Percentiles rank a stretch among this genome's conserved stretches.
These are phyloP conservation scores for Odontamblyopus rebecca DNA, from an alignment of 2,797 vertebrate genomes.

Conservation along the genomic window DNA sequence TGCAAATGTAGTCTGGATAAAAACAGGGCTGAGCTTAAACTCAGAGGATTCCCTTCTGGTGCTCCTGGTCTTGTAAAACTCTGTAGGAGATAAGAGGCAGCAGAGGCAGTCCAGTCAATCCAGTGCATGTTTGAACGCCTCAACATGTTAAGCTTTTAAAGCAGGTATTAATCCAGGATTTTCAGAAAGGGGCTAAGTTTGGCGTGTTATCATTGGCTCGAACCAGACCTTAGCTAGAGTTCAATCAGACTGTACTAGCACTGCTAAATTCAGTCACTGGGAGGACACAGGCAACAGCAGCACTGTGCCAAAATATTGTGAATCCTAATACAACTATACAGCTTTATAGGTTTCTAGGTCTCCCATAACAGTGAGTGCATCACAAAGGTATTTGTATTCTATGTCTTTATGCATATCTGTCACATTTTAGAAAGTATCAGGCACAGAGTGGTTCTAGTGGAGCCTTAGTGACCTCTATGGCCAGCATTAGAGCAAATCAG, in stretches of 20 bases:
- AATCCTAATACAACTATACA: not conserved
- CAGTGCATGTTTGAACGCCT: conserved; percentile 73
- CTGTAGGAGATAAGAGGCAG: conserved; percentile 61
- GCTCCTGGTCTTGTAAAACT: conserved; percentile 56
- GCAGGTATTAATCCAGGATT: conserved; percentile 80
- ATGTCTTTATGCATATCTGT: not conserved
- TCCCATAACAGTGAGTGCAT: not conserved
- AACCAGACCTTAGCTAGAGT: conserved; percentile 58
- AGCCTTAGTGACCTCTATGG: conserved; percentile 60
- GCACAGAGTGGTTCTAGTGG: conserved; percentile 28
- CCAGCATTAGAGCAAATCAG: conserved; percentile 33
- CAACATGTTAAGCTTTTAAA: conserved; percentile 77
- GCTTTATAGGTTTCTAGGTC: conserved; percentile 10
- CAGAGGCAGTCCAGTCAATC: conserved; percentile 63
- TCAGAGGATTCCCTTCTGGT: conserved; percentile 20
- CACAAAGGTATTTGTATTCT: not conserved
- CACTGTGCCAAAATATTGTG: not conserved
- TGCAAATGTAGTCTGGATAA: conserved; percentile 13
- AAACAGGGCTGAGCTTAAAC: conserved; percentile 24
- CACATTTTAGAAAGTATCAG: conserved; percentile 16
- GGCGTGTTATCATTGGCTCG: conserved; percentile 67
- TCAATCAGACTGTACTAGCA: conserved; percentile 52
- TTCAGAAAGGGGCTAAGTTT: conserved; percentile 68
- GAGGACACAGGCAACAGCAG: conserved; percentile 20
- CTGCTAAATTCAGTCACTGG: conserved; percentile 34